A percentile compares a stretch with the other conserved stretches of the same genome.
These are phyloP conservation scores for Sminthurides aquaticus DNA, from an alignment of 2,888 invertebrate species.

Conservation along the genomic window DNA sequence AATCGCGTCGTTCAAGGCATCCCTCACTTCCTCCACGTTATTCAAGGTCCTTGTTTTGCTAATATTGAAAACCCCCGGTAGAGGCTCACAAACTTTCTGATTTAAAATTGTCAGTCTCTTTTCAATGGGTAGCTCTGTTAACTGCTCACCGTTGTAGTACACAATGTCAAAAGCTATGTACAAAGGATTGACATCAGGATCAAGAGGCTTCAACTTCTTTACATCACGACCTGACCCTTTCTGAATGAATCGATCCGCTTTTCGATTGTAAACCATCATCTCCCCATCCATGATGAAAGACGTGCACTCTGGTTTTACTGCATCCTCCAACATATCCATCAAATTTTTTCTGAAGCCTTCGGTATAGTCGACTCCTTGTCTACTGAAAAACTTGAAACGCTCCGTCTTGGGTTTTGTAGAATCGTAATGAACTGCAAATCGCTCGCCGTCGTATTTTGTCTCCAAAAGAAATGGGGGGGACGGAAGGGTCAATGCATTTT, in stretches of 20 bases:
- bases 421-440: conserved; percentile 42
- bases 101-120: conserved; percentile 59
- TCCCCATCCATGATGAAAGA: conserved; percentile 83
- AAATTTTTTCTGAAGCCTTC: conserved; percentile 60
- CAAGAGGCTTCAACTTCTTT: conserved; percentile 52
- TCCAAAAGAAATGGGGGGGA: conserved; percentile 41
- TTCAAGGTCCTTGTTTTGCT: conserved; percentile 25
- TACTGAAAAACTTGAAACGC: conserved; percentile 30
- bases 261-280: conserved; percentile 84
- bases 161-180: conserved; percentile 83
- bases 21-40: conserved; percentile 59
- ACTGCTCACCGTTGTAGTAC: conserved; percentile 64
- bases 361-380: conserved; percentile 65
- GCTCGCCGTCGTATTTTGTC: conserved; percentile 42
- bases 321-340: conserved; percentile 60
- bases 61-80: conserved; percentile 62
- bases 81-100: conserved; percentile 46
- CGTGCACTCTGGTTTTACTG: conserved; percentile 50
- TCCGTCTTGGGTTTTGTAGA: neutral
- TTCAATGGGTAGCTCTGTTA: conserved; percentile 61
- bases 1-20: conserved; percentile 69
- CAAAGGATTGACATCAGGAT: conserved; percentile 64
- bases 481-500: conserved; percentile 19
- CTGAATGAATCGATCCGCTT: conserved; percentile 47
- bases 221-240: neutral